phyloP scores from a whole-genome alignment of 1,140 invertebrate species.

The Drosophila ananassae region DNA sequence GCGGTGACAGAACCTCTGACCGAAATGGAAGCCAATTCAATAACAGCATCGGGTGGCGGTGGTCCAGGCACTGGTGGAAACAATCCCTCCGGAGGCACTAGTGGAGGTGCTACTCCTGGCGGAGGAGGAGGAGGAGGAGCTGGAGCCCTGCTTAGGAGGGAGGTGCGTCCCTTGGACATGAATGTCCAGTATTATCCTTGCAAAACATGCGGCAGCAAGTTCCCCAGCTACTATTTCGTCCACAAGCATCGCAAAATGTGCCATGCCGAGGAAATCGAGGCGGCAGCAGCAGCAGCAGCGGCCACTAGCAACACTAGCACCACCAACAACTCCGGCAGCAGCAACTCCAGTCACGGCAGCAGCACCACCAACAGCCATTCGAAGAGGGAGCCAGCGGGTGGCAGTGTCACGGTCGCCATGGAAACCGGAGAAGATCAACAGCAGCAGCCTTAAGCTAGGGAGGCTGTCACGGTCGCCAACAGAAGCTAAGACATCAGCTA shows the following conservation, averaged over 20 bases:
- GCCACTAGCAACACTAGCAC: slow-evolving; percentile 25
- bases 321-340: slow-evolving; percentile 21
- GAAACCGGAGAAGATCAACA: slow-evolving; percentile 15
- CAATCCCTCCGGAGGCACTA: background rate
- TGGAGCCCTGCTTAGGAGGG: slow-evolving; percentile 76
- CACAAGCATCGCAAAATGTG: slow-evolving; percentile 95
- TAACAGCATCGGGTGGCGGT: slow-evolving; percentile 6
- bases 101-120: background rate
- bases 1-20: slow-evolving; percentile 15
- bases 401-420: background rate
- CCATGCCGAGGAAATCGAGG: slow-evolving; percentile 87
- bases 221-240: slow-evolving; percentile 96
- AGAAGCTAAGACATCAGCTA: no score
- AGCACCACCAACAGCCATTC: slow-evolving; percentile 21
- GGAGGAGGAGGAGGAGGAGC: background rate
- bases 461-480: background rate
- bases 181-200: slow-evolving; percentile 96
- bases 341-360: slow-evolving; percentile 24
- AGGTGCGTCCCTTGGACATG: slow-evolving; percentile 89
- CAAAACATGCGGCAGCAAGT: slow-evolving; percentile 95
- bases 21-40: slow-evolving; percentile 15
- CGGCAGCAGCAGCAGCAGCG: slow-evolving; percentile 16
- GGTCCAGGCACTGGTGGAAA: background rate
- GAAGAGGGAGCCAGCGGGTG: slow-evolving; percentile 35
- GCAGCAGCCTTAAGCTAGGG: background rate